A percentile compares a stretch with the other conserved stretches of the same genome.
phyloP scores from a whole-genome alignment of 1,140 invertebrate species.

The Bombus waltoni region DNA sequence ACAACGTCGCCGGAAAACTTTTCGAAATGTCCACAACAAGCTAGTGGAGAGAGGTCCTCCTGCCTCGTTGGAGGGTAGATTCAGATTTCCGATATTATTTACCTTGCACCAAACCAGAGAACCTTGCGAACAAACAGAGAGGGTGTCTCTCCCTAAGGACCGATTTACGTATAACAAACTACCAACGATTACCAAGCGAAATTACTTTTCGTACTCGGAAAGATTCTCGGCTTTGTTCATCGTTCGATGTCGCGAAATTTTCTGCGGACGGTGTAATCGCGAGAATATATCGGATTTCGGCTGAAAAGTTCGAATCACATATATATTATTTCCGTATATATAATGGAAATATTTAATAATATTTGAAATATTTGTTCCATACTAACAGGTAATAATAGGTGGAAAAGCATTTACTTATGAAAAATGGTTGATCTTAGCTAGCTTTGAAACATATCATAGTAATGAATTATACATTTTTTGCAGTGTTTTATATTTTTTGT shows the following conservation, averaged over 20 bases:
- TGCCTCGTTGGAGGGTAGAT: conserved; percentile 5
- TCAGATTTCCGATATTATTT: conserved; percentile 45
- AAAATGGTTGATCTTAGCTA: no score
- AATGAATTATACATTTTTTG: no score
- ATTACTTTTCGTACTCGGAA: conserved; percentile 42
- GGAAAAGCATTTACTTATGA: no score
- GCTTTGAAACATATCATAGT: no score
- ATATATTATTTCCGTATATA: no score
- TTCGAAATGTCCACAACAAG: neutral
- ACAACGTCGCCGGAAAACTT: neutral
- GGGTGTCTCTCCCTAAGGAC: neutral
- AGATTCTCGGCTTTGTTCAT: neutral
- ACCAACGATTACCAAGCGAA: conserved; percentile 33
- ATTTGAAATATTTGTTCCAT: no score
- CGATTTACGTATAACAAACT: conserved; percentile 40
- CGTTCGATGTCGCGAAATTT: conserved; percentile 14
- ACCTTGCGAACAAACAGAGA: conserved; percentile 25
- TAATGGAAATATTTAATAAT: no score
- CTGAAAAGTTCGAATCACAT: neutral
- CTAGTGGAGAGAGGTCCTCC: neutral
- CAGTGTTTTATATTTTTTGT: neutral
- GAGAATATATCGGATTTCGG: neutral
- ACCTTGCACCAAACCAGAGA: neutral
- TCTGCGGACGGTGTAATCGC: neutral
- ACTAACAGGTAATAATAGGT: no score